Conservation (phyloP, 1,140 invertebrate species). For the Oreohelix idahoensis region DNA sequence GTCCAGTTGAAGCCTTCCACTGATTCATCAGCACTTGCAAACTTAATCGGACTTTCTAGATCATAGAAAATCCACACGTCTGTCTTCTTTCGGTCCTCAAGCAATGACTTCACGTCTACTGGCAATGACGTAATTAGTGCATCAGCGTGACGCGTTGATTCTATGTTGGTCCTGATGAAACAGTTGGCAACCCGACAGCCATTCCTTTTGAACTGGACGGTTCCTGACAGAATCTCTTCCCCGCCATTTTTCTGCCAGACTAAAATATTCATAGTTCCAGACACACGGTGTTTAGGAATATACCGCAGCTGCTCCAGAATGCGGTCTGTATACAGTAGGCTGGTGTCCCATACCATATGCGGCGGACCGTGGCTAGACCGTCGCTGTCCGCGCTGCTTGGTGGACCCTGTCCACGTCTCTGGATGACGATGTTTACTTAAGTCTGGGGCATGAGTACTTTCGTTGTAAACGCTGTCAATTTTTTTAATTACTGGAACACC, state of each 20-base stretch:
- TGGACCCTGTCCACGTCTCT: neutral
- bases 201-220: neutral
- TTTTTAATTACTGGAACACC: neutral
- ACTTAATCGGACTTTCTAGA: neutral
- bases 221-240: neutral
- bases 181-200: neutral
- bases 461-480: neutral
- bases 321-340: neutral
- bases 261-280: neutral
- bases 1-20: conserved; percentile 87
- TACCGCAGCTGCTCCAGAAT: neutral
- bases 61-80: neutral
- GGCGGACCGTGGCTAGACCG: neutral
- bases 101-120: neutral
- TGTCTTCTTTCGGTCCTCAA: neutral
- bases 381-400: neutral
- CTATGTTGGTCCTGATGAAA: neutral
- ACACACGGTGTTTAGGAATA: neutral
- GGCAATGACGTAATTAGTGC: neutral
- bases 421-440: neutral
- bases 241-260: neutral
- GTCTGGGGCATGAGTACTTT: neutral
- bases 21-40: neutral
- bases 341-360: neutral
- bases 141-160: neutral